These are phyloP conservation scores for Theonella swinhoei DNA, from an alignment of 37 sponge, comb jelly and placozoan species.

Conservation along the genomic window DNA sequence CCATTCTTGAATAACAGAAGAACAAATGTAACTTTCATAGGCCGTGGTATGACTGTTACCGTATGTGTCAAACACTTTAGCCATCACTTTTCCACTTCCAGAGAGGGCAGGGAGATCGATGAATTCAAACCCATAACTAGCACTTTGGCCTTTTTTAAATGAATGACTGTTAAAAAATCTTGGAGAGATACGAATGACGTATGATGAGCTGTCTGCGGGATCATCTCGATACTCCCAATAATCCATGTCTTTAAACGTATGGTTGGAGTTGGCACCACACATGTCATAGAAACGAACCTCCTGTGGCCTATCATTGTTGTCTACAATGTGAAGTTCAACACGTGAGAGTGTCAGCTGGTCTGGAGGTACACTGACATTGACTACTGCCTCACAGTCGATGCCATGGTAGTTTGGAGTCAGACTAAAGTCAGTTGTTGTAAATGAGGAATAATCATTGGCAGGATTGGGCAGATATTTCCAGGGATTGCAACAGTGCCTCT, in stretches of 20 bases:
- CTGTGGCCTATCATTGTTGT: not conserved
- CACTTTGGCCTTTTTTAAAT: not conserved
- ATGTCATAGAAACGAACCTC: not conserved
- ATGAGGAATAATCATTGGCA: not conserved
- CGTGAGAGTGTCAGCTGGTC: not conserved
- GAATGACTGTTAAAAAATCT: not conserved
- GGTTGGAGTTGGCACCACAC: not conserved
- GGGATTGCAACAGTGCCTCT: not conserved
- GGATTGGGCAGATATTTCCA: conserved; percentile 18
- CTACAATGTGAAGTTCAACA: conserved; percentile 5
- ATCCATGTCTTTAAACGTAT: not conserved
- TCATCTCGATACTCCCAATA: not conserved
- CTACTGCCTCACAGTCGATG: not conserved
- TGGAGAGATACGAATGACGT: not conserved
- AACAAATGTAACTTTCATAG: not conserved
- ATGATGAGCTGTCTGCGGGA: not conserved
- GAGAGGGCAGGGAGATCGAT: not conserved
- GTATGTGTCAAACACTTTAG: conserved; percentile 1
- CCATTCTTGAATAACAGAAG: no score
- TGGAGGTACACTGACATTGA: conserved; percentile 11
- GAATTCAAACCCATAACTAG: not conserved
- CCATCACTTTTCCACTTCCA: conserved; percentile 7
- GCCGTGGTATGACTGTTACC: not conserved
- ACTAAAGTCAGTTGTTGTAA: not conserved
- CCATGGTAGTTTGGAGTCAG: not conserved